Conservation (phyloP, 2,888 invertebrate species). For the Leptothorax acervorum region DNA sequence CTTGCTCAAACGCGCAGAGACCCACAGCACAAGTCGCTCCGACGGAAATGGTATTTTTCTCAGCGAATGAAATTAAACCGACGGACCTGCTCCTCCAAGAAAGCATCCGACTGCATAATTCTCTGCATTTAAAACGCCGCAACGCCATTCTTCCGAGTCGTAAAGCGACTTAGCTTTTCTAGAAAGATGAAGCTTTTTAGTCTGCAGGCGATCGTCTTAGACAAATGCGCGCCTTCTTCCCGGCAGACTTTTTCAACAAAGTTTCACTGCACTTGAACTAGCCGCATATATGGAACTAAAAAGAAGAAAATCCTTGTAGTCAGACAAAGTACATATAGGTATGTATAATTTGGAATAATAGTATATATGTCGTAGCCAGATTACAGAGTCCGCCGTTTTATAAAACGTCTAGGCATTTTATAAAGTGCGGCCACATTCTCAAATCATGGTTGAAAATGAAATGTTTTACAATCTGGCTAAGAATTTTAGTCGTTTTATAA, state of each 20-base stretch:
- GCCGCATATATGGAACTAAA: not conserved
- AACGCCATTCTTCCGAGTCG: slow-evolving; percentile 39
- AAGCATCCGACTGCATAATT: slow-evolving; percentile 55
- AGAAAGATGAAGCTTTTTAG: slow-evolving; percentile 43
- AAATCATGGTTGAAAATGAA: too few relatives aligned
- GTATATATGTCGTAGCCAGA: not conserved
- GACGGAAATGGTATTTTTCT: slow-evolving; percentile 52
- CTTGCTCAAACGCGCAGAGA: slow-evolving; percentile 13
- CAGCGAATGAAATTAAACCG: slow-evolving; percentile 64
- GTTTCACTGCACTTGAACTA: not conserved
- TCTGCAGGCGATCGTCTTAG: slow-evolving; percentile 40
- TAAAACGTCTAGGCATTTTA: too few relatives aligned
- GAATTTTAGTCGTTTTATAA: too few relatives aligned
- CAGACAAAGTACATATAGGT: not conserved
- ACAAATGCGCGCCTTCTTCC: slow-evolving; percentile 41
- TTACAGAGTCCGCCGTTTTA: too few relatives aligned
- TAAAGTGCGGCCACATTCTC: too few relatives aligned
- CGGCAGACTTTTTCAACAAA: slow-evolving; percentile 11
- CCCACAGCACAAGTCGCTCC: slow-evolving; percentile 28
- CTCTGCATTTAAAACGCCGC: slow-evolving; percentile 43
- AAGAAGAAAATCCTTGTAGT: not conserved
- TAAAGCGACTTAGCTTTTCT: slow-evolving; percentile 37
- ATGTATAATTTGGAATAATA: not conserved
- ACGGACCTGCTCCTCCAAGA: slow-evolving; percentile 56
- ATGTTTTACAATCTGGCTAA: too few relatives aligned